Percentiles rank a stretch among this genome's conserved stretches.
These are phyloP conservation scores for Standfussiana lucernea DNA, from an alignment of 2,888 invertebrate genomes.

Conservation along the genomic window DNA sequence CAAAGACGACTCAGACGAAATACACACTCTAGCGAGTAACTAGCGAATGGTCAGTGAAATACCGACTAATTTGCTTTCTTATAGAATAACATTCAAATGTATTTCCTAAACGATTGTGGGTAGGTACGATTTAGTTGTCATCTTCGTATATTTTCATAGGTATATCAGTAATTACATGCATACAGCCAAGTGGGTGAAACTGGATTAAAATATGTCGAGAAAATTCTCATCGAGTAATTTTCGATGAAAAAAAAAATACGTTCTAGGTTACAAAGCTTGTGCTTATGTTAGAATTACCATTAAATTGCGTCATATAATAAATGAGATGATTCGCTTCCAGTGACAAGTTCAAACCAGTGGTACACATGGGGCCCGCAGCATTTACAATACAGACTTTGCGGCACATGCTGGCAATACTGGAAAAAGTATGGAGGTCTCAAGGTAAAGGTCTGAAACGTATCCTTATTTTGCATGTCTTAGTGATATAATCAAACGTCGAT, in stretches of 20 bases:
- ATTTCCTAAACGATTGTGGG: neutral
- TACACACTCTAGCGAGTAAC: slow-evolving; percentile 47
- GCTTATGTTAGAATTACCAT: neutral
- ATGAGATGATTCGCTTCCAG: slow-evolving; percentile 80
- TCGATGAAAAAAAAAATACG: neutral
- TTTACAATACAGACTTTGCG: slow-evolving; percentile 97
- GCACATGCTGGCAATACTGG: slow-evolving; percentile 99
- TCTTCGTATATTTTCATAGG: slow-evolving; percentile 2
- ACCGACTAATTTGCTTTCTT: slow-evolving; percentile 46
- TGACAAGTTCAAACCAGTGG: slow-evolving; percentile 96
- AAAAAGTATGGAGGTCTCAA: slow-evolving; percentile 99
- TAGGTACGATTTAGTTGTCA: slow-evolving; percentile 1
- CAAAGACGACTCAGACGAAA: slow-evolving; percentile 53
- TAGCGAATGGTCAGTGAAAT: slow-evolving; percentile 53
- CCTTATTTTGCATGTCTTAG: slow-evolving; percentile 36
- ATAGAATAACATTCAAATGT: slow-evolving; percentile 20
- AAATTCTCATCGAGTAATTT: neutral
- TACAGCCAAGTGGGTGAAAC: neutral
- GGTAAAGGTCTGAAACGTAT: slow-evolving; percentile 79
- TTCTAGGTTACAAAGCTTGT: slow-evolving; percentile 22
- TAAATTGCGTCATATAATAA: slow-evolving; percentile 2
- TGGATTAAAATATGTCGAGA: neutral
- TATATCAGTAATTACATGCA: slow-evolving; percentile 1
- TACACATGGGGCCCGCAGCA: slow-evolving; percentile 98
- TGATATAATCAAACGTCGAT: slow-evolving; percentile 34